A percentile compares a stretch with the other conserved stretches of the same genome.
Conservation (phyloP, 1,140 invertebrate species). For the Drosophila saltans region DNA sequence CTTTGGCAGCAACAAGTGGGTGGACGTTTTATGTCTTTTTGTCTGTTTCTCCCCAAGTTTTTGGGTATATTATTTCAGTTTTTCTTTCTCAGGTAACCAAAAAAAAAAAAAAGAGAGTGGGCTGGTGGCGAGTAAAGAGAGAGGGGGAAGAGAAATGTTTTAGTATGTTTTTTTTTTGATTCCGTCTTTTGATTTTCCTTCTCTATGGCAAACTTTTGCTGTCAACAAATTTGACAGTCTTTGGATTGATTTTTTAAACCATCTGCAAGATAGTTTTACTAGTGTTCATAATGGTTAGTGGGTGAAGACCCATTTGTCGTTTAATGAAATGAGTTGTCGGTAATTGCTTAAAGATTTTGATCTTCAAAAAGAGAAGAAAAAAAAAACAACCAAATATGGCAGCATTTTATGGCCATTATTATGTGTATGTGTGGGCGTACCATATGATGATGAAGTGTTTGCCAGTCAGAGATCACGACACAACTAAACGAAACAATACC, state of each 20-base stretch:
- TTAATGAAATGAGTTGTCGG: slow-evolving; percentile 70
- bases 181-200: too few relatives aligned
- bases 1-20: slow-evolving; percentile 79
- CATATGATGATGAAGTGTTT: slow-evolving; percentile 10
- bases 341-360: slow-evolving; percentile 54
- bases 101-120: slow-evolving; percentile 1
- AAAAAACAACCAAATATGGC: slow-evolving; percentile 37
- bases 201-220: slow-evolving; percentile 65
- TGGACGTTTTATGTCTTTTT: slow-evolving; percentile 80
- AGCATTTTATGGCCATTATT: slow-evolving; percentile 52
- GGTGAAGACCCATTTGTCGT: slow-evolving; percentile 67
- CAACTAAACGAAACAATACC: slow-evolving; percentile 6
- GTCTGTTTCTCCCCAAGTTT: slow-evolving; percentile 63
- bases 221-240: slow-evolving; percentile 75
- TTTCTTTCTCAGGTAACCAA: slow-evolving; percentile 43
- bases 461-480: slow-evolving; percentile 7
- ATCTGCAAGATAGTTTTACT: background rate
- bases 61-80: slow-evolving; percentile 57
- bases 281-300: slow-evolving; percentile 23
- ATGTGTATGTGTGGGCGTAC: slow-evolving; percentile 35
- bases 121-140: background rate
- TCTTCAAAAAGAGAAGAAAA: slow-evolving; percentile 18
- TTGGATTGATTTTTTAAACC: slow-evolving; percentile 1
- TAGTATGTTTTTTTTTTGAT: background rate
- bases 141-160: slow-evolving; percentile 38